Base-by-base conservation (phyloP, 1,140 invertebrate species). In the Andrena cerasifolii region DNA sequence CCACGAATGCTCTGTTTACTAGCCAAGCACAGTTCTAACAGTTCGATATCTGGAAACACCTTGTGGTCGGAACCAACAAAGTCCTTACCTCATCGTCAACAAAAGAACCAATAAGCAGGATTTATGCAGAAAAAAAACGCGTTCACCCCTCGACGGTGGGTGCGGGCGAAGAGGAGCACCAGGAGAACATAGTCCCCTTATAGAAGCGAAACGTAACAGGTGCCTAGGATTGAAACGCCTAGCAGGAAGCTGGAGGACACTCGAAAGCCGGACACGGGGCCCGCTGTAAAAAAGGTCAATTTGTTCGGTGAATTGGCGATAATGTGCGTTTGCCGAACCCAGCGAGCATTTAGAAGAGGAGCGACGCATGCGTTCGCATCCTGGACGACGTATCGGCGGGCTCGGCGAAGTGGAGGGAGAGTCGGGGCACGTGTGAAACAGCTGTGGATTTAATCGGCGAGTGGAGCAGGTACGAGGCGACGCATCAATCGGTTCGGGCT, bases 301-400 rank as follows among this genome's bases (percentile, higher is more conserved):
- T 84, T 67, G 43, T 62, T n/a, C 2, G 47, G 33, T 61, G 61
- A 84, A 82, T 82, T 75, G 70, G 6, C 28, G 43, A 59, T 73
- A 45, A 83, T 83, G 45, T 61, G 43, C n/a, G 33, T 51, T 36
- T 45, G 45, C 33, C 71, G 36, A 70, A 77, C 63, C 51, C 72
- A 65, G 24, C 28, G 68, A 53, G 28, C 59, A 53, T 78, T 72
- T 63, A 47, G 33, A 72, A 47, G 58, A 59, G 33, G 62, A 53
- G n/a, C 43, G 61, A 84, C 82, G 66, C 70, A 81, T 84, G 65
- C 79, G 70, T 84, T 78, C 28, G 51, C 45, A 77, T 56, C 59
- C 72, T 74, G 58, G 61, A 54, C 28, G 40, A 63, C 47, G 59
- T 71, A 49, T 40, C 33, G 8, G 63, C 31, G 59, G 31, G 51